phyloP scores from a whole-genome alignment of 2,888 invertebrate species.

The Parnassius apollo region DNA sequence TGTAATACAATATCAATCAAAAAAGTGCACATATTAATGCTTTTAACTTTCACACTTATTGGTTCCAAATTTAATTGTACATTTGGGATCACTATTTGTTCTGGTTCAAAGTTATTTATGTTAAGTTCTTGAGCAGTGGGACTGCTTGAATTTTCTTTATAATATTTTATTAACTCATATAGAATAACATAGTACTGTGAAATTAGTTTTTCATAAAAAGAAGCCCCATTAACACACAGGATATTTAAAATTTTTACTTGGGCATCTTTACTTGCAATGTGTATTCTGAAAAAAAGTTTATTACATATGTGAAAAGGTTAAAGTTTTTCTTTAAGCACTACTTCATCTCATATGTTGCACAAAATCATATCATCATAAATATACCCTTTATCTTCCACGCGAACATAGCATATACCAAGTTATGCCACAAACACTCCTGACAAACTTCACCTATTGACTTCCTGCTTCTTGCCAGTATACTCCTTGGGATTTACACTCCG shows the following conservation, averaged over 20 bases:
- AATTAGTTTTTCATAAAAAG: conserved; percentile 72
- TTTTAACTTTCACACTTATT: conserved; percentile 60
- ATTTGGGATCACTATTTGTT: conserved; percentile 58
- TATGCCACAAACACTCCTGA: too few relatives aligned
- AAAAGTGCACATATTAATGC: conserved; percentile 54
- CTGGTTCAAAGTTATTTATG: conserved; percentile 71
- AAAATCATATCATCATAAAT: too few relatives aligned
- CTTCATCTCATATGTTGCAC: too few relatives aligned
- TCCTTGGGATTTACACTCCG: too few relatives aligned
- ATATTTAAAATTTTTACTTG: conserved; percentile 80
- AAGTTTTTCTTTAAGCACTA: too few relatives aligned
- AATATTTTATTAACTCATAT: conserved; percentile 63
- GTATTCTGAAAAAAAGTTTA: conserved; percentile 62
- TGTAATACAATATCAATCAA: conserved; percentile 59
- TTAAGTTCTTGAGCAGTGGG: conserved; percentile 35
- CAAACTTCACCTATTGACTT: too few relatives aligned
- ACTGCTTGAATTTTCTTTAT: conserved; percentile 45
- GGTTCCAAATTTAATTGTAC: conserved; percentile 64
- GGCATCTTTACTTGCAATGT: conserved; percentile 74
- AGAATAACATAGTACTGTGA: conserved; percentile 72
- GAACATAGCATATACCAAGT: too few relatives aligned
- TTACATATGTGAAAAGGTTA: conserved; percentile 22
- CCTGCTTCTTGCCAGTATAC: too few relatives aligned
- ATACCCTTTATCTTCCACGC: too few relatives aligned
- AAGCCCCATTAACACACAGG: conserved; percentile 71